Evolutionary conservation across 2,888 invertebrate species (phyloP), one percentile per base, ranked within the genome.

Genomic region (Sarcophaga subvicina): DNA sequence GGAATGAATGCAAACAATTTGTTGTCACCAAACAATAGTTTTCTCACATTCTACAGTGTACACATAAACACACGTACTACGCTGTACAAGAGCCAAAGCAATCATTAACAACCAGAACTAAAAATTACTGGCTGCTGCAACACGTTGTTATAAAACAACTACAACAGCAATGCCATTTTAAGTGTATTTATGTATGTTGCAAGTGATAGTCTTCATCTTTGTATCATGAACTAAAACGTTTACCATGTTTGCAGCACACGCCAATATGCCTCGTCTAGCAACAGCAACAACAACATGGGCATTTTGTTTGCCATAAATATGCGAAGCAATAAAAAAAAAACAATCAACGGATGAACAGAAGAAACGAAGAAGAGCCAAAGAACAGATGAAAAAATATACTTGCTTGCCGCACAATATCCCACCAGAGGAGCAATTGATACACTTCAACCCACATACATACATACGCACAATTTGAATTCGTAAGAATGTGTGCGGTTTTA

Each of bases 1-100:
- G 54, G 72, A 81, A 73, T 83, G 83, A 83, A 83, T 80, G 80
- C 80, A 86, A 83, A 77, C 83, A 86, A 83, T 86, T 83, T 86
- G 86, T 86, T 83, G 86, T 81, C 86, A 86, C 80, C 86, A 78
- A 83, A 73, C 80, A 83, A 83, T 69, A 70, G 63, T 80, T 63
- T 69, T 83, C 83, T 72, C 83, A 83, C 80, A 81, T 77, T 82
- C 47, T 80, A 14, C 1, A 49, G 54, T 78, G 71, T 20, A n/a
- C 22, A 59, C 64, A 72, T 12, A 75, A n/a, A 17, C 49, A 45
- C 59, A 67, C 22, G 3, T 45, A 22, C 3, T 3, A 59, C 54
- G 4, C 49, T 14, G 49, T 3, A 4, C 27, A 17, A 59, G 1
- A 37, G 64, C 22, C 27, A 27, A 69, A 22, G 49, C 67, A 67